These are phyloP conservation scores for Lasioglossum marginatum DNA, from an alignment of 2,888 invertebrate genomes.

Conservation along the genomic window DNA sequence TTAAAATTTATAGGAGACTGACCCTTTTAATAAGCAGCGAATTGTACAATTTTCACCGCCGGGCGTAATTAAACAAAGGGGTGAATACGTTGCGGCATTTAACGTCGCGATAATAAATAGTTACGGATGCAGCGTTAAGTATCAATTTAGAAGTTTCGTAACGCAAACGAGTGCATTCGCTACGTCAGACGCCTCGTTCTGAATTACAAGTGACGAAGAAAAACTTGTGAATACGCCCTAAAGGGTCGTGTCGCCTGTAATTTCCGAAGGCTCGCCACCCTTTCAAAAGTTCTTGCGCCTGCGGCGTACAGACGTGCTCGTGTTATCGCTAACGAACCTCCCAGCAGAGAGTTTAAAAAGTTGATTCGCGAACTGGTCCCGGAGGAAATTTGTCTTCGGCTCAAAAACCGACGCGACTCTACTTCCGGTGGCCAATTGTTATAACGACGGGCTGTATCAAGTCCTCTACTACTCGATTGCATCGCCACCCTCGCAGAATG, in stretches of 20 bases:
- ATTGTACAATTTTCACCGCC: background rate
- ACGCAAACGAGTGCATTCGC: constrained; percentile 33
- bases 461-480: constrained; percentile 10
- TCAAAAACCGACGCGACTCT: constrained; percentile 42
- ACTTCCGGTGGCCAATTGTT: constrained; percentile 58
- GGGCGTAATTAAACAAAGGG: background rate
- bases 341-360: constrained; percentile 73
- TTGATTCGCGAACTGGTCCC: constrained; percentile 75
- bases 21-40: background rate
- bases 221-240: constrained; percentile 58
- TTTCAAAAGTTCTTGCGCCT: constrained; percentile 64
- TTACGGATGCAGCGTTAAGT: background rate
- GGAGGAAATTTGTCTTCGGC: constrained; percentile 74
- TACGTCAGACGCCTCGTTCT: constrained; percentile 20
- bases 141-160: constrained; percentile 28
- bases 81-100: background rate
- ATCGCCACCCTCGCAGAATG: background rate
- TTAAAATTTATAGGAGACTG: background rate
- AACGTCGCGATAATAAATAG: background rate
- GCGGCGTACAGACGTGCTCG: constrained; percentile 62
- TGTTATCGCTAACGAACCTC: constrained; percentile 73
- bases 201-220: constrained; percentile 50
- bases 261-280: constrained; percentile 62
- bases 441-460: constrained; percentile 21
- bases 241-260: constrained; percentile 55